These are phyloP conservation scores for Drosophila azteca DNA, from an alignment of 1,140 invertebrate species.

Conservation along the genomic window DNA sequence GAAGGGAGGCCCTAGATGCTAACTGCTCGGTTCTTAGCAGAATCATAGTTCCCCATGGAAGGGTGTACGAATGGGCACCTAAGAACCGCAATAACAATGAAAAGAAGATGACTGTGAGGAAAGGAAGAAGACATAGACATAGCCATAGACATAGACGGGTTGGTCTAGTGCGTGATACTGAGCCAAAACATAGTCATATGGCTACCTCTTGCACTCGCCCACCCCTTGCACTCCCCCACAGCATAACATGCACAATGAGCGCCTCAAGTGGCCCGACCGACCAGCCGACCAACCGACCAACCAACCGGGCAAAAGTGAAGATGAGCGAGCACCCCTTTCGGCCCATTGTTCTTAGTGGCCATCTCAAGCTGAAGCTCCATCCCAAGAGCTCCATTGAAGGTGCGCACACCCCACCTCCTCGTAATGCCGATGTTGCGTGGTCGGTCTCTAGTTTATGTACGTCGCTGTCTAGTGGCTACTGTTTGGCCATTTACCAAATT, in stretches of 20 bases:
- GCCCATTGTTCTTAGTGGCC: constrained; percentile 65
- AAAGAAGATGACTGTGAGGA: constrained; percentile 4
- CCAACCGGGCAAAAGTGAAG: constrained; percentile 47
- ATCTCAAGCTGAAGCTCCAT: constrained; percentile 26
- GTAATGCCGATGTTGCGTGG: constrained; percentile 66
- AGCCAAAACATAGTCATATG: constrained; percentile 24
- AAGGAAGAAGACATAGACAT: constrained; percentile 27
- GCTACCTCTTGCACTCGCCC: background rate
- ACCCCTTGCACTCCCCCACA: background rate
- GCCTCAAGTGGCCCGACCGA: constrained; percentile 49
- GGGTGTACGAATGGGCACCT: constrained; percentile 12
- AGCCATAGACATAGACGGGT: constrained; percentile 60
- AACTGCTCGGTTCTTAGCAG: too few species aligned
- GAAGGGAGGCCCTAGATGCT: too few species aligned
- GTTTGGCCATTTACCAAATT: constrained; percentile 76
- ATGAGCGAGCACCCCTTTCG: constrained; percentile 44
- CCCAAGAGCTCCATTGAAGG: constrained; percentile 12
- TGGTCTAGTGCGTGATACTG: constrained; percentile 68
- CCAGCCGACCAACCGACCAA: too few species aligned
- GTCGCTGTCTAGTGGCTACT: constrained; percentile 41
- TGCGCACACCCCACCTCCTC: too few species aligned
- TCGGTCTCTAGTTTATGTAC: constrained; percentile 72
- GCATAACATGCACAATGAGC: constrained; percentile 66
- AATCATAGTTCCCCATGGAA: too few species aligned
- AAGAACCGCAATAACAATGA: constrained; percentile 60